Evolutionary conservation across 1,140 invertebrate genomes (phyloP).

Genomic region (Drosophila lini): DNA sequence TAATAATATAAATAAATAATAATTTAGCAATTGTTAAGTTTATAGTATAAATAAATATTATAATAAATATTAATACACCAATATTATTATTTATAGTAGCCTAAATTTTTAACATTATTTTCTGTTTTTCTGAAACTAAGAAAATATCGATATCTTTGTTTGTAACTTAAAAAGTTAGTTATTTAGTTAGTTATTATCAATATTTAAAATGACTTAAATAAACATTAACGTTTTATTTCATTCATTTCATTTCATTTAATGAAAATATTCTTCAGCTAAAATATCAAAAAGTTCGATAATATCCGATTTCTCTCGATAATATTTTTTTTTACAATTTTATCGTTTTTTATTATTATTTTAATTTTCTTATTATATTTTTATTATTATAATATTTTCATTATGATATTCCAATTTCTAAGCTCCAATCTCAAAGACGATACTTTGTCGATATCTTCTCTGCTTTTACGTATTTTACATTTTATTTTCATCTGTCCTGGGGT

Average conservation of each 20-base stretch:
- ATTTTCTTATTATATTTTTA: neutral
- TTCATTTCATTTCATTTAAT: no score
- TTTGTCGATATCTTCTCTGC: neutral
- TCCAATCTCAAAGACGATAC: neutral
- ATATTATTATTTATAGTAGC: neutral
- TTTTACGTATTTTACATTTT: conserved; percentile 13
- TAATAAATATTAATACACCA: no score
- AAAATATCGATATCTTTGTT: no score
- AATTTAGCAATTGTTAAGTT: no score
- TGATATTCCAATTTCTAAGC: neutral
- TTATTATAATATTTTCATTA: neutral
- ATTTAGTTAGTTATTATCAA: no score
- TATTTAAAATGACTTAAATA: neutral
- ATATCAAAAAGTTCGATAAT: neutral
- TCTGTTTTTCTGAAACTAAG: no score
- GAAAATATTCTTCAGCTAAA: neutral
- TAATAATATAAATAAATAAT: no score
- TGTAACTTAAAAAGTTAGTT: no score
- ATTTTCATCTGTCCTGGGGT: neutral
- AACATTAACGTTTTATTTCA: neutral
- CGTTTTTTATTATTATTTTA: no score
- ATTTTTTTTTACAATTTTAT: neutral
- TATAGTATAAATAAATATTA: no score
- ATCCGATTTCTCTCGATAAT: no score
- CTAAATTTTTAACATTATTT: neutral